Evolutionary conservation across 2,888 invertebrate species (phyloP).

Genomic region (Pollenia griseotomentosa): DNA sequence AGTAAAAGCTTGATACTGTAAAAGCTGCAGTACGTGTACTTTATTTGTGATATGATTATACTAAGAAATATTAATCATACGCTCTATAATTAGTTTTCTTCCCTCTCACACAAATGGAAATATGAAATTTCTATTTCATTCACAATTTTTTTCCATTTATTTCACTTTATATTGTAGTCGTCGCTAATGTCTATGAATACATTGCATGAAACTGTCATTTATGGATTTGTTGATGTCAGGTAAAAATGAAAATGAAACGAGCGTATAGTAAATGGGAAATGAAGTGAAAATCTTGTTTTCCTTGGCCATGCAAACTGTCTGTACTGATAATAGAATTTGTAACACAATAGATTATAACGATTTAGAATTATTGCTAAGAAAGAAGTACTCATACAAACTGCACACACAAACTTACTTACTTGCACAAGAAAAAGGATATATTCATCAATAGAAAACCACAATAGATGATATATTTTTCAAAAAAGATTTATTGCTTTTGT

Average conservation of each 20-base stretch:
- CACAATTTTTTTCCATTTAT: conserved; percentile 3
- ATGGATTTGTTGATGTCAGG: conserved; percentile 60
- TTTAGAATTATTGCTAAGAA: conserved; percentile 19
- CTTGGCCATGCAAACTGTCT: conserved; percentile 40
- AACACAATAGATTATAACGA: conserved; percentile 38
- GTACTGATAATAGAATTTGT: conserved; percentile 46
- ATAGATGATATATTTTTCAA: conserved; percentile 34
- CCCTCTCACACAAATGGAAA: background rate
- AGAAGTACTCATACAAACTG: background rate
- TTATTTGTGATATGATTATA: background rate
- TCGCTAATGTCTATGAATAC: conserved; percentile 36
- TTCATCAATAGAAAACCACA: conserved; percentile 22
- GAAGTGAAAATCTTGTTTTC: conserved; percentile 33
- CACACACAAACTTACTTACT: background rate
- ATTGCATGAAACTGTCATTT: conserved; percentile 45
- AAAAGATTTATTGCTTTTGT: conserved; percentile 64
- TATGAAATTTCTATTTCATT: background rate
- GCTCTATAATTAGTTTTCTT: background rate
- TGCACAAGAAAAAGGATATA: background rate
- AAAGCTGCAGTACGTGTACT: background rate
- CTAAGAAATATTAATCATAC: conserved; percentile 27
- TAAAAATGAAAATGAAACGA: conserved; percentile 20
- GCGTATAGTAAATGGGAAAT: conserved; percentile 16
- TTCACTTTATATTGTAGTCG: background rate
- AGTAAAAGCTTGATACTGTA: too few relatives aligned